Evolutionary conservation across 2,888 invertebrate genomes (phyloP), one percentile per base, ranked within the genome.

Genomic region (Sesia apiformis): DNA sequence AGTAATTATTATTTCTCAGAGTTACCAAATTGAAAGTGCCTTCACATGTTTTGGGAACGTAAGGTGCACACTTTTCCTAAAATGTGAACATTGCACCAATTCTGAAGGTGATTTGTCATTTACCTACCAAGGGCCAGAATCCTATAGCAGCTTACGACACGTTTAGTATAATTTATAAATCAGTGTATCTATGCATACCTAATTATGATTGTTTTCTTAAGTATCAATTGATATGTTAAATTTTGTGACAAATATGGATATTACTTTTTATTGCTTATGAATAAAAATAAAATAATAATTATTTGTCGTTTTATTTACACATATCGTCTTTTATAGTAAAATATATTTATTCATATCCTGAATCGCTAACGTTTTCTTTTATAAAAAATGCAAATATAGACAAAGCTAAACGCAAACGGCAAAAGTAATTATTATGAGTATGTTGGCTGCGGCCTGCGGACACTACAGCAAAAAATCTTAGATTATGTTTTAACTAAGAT

Each of bases 181-280:
- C 70, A 57, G 64, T 69, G 66, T 70, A 70, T 66, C 60, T 73
- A 72, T 73, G 72, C 61, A 63, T 66, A n/a, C n/a, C n/a, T n/a
- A 39, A 46, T 50, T 52, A 39, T 7, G 5, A 74, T 83, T 72
- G 64, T 72, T 82, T 82, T 69, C 65, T 64, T 73, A 66, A 69
- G 66, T 78, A 74, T 70, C 50, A 38, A 38, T 65, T 66, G 59
- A 72, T 82, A 76, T 64, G 78, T 86, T 81, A 64, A 73, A 78
- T 77, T 84, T 77, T 81, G 81, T 84, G 79, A 84, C 75, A 80
- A 76, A 72, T 80, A 78, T 74, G 76, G 63, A 76, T 70, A 84
- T 86, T 87, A 84, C 78, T 86, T 88, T 87, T 86, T 84, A 89
- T 87, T 87, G 89, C 88, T 88, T 89, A 88, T 82, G 82, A 89